phyloP scores from a whole-genome alignment of 2,797 vertebrate genomes.

The Centropyge bicolor region DNA sequence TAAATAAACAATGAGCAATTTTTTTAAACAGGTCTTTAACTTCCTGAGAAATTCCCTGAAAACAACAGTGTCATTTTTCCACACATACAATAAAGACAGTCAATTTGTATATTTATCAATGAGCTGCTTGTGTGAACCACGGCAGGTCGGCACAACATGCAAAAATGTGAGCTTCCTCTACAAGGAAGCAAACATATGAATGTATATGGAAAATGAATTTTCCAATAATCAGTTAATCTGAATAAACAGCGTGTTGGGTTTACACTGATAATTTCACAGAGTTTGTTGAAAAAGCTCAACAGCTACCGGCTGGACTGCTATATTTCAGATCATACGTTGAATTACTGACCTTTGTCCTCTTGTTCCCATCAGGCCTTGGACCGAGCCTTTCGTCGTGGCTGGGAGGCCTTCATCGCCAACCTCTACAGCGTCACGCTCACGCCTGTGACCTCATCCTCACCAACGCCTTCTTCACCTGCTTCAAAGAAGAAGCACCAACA shows the following conservation, averaged over 20 bases:
- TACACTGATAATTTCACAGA: neutral
- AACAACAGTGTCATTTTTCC: neutral
- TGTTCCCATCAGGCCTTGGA: constrained; percentile 80
- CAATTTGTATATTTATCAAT: neutral
- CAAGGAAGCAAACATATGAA: neutral
- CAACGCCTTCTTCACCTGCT: constrained; percentile 50
- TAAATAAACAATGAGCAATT: neutral
- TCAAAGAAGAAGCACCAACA: constrained; percentile 53
- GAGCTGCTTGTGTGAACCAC: no score
- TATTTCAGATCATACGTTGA: neutral
- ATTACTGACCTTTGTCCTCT: constrained; percentile 9
- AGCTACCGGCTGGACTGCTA: no score
- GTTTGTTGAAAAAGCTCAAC: no score
- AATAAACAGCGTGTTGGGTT: neutral
- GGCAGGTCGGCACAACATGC: neutral
- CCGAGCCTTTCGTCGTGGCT: constrained; percentile 84
- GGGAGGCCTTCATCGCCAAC: constrained; percentile 86
- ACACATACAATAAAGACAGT: neutral
- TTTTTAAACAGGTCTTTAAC: neutral
- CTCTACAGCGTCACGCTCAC: constrained; percentile 85
- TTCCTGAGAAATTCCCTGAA: constrained; percentile 21
- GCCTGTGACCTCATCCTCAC: constrained; percentile 58
- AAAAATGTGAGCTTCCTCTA: neutral
- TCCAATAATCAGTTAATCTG: neutral
- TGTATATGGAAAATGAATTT: neutral